Evolutionary conservation across 2,888 invertebrate species (phyloP).

Genomic region (Euzophera pinguis): DNA sequence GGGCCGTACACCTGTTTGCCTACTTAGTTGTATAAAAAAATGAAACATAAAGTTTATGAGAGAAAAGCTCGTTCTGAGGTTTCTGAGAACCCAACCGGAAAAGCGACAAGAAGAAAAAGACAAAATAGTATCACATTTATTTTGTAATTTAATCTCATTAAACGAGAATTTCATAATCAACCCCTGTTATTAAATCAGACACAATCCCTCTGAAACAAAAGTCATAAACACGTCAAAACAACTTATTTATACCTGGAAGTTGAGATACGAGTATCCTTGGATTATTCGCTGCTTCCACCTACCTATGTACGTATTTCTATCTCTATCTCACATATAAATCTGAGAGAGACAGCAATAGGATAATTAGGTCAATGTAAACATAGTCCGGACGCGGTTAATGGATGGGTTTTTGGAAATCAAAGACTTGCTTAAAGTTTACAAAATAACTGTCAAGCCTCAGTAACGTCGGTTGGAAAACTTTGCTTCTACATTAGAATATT

Average conservation of each 20-base stretch:
- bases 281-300: neutral
- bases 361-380: neutral
- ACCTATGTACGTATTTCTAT: neutral
- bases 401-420: conserved; percentile 26
- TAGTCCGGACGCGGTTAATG: neutral
- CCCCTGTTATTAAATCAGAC: neutral
- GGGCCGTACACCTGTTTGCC: too few relatives aligned
- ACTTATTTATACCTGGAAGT: conserved; percentile 8
- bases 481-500: neutral
- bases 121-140: too few relatives aligned
- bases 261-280: neutral
- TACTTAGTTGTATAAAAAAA: too few relatives aligned
- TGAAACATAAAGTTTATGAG: too few relatives aligned
- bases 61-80: too few relatives aligned
- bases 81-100: too few relatives aligned
- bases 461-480: conserved; percentile 7
- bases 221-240: conserved; percentile 2
- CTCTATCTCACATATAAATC: neutral
- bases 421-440: conserved; percentile 34
- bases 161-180: too few relatives aligned
- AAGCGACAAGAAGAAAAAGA: too few relatives aligned
- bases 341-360: neutral
- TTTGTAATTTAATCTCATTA: too few relatives aligned
- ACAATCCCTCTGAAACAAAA: neutral
- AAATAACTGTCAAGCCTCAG: conserved; percentile 41